phyloP scores from a whole-genome alignment of 2,888 invertebrate genomes.

The Parnassius mnemosyne region DNA sequence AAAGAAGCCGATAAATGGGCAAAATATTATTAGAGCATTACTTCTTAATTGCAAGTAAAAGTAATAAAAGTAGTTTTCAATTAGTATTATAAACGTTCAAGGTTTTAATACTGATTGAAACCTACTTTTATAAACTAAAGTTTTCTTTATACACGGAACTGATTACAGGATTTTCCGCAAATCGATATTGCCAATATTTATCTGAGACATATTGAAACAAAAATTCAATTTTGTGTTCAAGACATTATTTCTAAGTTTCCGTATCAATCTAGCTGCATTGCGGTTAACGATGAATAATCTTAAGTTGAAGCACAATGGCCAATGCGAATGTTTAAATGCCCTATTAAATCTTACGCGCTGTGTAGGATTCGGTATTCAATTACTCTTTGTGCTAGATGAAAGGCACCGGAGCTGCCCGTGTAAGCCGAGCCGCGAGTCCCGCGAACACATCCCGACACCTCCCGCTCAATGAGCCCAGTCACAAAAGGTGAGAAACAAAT shows the following conservation, averaged over 20 bases:
- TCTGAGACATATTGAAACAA: no score
- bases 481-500: slow-evolving; percentile 75
- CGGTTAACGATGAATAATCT: slow-evolving; percentile 75
- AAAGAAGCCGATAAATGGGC: no score
- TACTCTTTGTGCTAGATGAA: slow-evolving; percentile 79
- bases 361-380: slow-evolving; percentile 80
- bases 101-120: no score
- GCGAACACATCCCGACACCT: slow-evolving; percentile 79
- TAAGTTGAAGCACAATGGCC: slow-evolving; percentile 74
- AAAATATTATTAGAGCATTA: no score
- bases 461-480: slow-evolving; percentile 76
- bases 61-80: no score
- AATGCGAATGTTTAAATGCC: slow-evolving; percentile 80
- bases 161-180: no score
- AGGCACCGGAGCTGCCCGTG: slow-evolving; percentile 72
- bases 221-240: no score
- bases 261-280: slow-evolving; percentile 48
- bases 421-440: slow-evolving; percentile 72
- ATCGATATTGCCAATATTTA: no score
- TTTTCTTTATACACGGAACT: no score
- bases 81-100: no score
- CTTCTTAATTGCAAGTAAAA: no score
- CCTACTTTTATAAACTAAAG: no score
- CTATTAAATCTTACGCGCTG: slow-evolving; percentile 78
- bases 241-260: background rate